Percentiles rank a stretch among this genome's conserved stretches.
Conservation (phyloP, 2,888 invertebrate genomes). For the Allygus modestus region DNA sequence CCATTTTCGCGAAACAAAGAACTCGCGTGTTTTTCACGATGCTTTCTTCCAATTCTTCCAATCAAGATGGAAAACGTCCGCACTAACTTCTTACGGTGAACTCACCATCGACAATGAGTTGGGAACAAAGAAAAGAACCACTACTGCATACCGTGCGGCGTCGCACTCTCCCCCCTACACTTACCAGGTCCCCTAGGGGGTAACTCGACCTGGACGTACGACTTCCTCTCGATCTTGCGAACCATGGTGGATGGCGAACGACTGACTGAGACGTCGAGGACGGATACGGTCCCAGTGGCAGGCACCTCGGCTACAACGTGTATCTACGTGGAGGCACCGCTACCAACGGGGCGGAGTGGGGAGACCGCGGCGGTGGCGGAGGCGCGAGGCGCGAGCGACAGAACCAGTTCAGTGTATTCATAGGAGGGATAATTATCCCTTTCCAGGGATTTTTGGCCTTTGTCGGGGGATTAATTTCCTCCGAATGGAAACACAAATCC, state of each 20-base stretch:
- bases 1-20: no score
- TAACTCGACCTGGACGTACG: slow-evolving; percentile 70
- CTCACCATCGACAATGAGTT: no score
- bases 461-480: neutral
- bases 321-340: slow-evolving; percentile 39
- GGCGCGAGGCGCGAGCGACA: neutral
- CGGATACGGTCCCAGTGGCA: neutral
- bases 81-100: no score
- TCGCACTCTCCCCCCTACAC: slow-evolving; percentile 66
- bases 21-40: no score
- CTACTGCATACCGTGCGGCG: no score
- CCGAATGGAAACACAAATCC: neutral
- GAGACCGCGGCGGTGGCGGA: neutral
- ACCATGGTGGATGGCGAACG: slow-evolving; percentile 62
- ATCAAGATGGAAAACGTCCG: no score
- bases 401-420: neutral
- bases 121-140: no score
- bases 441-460: neutral
- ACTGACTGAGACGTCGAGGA: neutral
- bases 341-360: slow-evolving; percentile 58
- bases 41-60: no score
- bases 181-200: slow-evolving; percentile 78
- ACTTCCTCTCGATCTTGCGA: slow-evolving; percentile 63
- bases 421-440: neutral
- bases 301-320: neutral